Base-by-base conservation (phyloP, 1,140 invertebrate species). In the Drosophila littoralis region DNA sequence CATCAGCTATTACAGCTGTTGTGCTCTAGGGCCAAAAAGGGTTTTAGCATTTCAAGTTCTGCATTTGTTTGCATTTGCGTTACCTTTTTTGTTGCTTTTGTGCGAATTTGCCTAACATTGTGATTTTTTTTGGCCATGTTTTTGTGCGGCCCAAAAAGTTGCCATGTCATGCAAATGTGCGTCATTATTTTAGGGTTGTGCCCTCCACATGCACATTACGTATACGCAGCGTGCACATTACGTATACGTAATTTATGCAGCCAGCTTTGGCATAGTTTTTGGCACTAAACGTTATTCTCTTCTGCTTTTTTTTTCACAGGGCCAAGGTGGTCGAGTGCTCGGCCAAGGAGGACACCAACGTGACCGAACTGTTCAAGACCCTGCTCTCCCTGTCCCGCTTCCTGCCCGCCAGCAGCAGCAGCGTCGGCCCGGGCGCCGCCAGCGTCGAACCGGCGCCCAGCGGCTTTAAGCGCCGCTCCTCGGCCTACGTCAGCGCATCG, bases 321-420 rank as follows among this genome's bases (percentile, higher is more conserved):
- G 95, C 95, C 43, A 96, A 96, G 91, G 94, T 97, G 12, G 93
- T 97, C 78, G 96, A 97, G 90, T 97, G 96, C 80, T 97, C 96
- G 2, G 96, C 96, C 4, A 97, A 97, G 90, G 95, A 96, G 72
- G 95, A 96, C 86, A 94, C 94, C 79, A 96, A 96, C 91, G 94
- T 97, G 61, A 95, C 95, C 82, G 96, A 97, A 70, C 94, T 97
- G 46, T 96, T 96, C 89, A 94, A 95, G 75, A 94, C 94, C 70
- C 95, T 96, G 91, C 93, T 96, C 51, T 95, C 95, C 1, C 92
- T 96, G 10, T 96, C 95, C 2, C 94, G 94, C 80, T 95, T 96
- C 43, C 92, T 96, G 42, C 93, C 93, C 4, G 92, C 93, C 1
- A 93, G 94, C 28, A 93, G 94, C 38, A 63, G 65, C 57, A 75